A percentile compares a stretch with the other conserved stretches of the same genome.
Evolutionary conservation across 2,113 vertebrate species (phyloP).

Genomic region (Rhabdomys dilectus): DNA sequence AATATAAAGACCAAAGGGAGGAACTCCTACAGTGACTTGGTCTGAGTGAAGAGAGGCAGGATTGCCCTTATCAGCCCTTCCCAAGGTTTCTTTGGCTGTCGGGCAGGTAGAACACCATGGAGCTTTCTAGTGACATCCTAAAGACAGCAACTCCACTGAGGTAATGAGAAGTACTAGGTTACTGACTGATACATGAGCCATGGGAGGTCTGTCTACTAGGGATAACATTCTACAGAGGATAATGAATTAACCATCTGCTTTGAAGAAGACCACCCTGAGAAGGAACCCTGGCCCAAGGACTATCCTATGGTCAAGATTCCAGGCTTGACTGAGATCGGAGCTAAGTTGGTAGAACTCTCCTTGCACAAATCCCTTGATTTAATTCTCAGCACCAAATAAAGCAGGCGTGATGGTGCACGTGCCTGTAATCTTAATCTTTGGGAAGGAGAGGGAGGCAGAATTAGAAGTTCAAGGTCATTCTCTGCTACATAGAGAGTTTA

Average conservation of each 20-base stretch:
- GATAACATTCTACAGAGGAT: neutral
- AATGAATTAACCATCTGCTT: neutral
- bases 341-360: neutral
- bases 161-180: neutral
- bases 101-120: neutral
- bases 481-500: neutral
- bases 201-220: neutral
- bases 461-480: neutral
- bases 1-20: neutral
- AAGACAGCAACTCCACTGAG: neutral
- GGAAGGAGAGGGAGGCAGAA: neutral
- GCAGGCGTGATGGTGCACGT: neutral
- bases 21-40: neutral
- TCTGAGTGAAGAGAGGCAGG: neutral
- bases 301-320: neutral
- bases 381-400: neutral
- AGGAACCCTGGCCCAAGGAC: neutral
- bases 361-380: neutral
- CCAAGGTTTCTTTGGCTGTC: neutral
- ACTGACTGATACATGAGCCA: neutral
- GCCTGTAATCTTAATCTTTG: neutral
- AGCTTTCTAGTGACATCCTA: neutral
- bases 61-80: neutral
- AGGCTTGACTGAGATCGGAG: neutral
- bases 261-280: neutral